Base-by-base conservation (phyloP, 2,888 invertebrate genomes). In the Drosophila formosana region DNA sequence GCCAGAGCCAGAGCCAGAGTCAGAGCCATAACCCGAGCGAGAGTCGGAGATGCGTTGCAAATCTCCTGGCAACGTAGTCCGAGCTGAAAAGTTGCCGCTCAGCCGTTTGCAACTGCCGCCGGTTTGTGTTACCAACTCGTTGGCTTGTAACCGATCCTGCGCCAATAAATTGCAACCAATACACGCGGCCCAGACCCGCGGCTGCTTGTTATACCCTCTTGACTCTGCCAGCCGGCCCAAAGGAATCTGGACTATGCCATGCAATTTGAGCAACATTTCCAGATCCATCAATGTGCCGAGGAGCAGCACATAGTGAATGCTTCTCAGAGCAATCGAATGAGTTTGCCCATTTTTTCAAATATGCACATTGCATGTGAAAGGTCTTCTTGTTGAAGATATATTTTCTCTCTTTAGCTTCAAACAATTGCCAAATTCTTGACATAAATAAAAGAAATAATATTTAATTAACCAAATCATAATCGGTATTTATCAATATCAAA, bases 101-200 rank as follows among this genome's bases (percentile, higher is more conserved):
- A 77, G 66, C 84, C 84, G 64, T 64, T 80, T 80, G 80, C 78
- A 69, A 75, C 68, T 80, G 82, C 88, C 82, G 80, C 82, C 75
- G 80, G 83, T 88, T 88, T 85, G 72, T 80, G 75, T 83, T 83
- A 87, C 88, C 88, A 82, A 81, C 88, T 83, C 75, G 82, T 74
- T 87, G 84, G 79, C 87, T 84, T 83, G 88, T 87, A 83, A 83
- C 85, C 75, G 82, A 83, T 83, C 82, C 82, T 83, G 85, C 77
- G 86, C 75, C 88, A 88, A 84, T 84, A 84, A 84, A 84, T 84
- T 88, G 86, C 84, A 84, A 71, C 85, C 82, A 82, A 82, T 85
- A 74, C 84, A 80, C 70, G 66, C 70, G 75, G 70, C 67, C 58
- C 78, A 74, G 65, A 73, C 82, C 82, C 78, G 87, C 87, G 82